Conservation (phyloP, 2,888 invertebrate genomes). For the Stenoptilia bipunctidactyla region DNA sequence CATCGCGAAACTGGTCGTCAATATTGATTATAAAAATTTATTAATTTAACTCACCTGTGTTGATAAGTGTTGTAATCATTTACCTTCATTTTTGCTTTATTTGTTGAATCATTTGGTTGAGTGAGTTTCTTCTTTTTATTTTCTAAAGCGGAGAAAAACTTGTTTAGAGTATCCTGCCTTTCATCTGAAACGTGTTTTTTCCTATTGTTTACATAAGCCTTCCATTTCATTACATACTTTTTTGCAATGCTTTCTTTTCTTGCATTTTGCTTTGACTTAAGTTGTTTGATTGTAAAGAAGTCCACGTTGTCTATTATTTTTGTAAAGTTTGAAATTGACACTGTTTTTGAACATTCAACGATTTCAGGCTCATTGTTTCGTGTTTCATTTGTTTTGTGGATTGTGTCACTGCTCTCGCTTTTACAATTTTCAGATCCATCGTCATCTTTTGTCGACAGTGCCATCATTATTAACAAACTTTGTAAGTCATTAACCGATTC, state of each 20-base stretch:
- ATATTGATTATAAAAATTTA: too few relatives aligned
- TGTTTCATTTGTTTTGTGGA: neutral
- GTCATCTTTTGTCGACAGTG: conserved; percentile 29
- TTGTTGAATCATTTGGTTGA: conserved; percentile 22
- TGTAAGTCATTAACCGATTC: conserved; percentile 32
- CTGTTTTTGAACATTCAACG: conserved; percentile 2
- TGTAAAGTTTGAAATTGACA: conserved; percentile 17
- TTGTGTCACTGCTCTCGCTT: conserved; percentile 3
- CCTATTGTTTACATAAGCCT: conserved; percentile 27
- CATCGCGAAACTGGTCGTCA: too few relatives aligned
- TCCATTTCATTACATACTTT: conserved; percentile 48
- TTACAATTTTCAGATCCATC: conserved; percentile 12
- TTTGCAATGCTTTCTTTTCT: conserved; percentile 27
- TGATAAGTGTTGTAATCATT: conserved; percentile 52
- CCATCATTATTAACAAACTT: conserved; percentile 47
- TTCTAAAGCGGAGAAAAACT: conserved; percentile 49
- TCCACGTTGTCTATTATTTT: conserved; percentile 7
- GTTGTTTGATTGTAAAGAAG: conserved; percentile 33
- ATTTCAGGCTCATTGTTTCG: conserved; percentile 5
- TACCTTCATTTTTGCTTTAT: conserved; percentile 33
- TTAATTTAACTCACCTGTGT: too few relatives aligned
- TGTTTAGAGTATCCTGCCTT: conserved; percentile 38
- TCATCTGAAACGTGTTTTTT: conserved; percentile 30
- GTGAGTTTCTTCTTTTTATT: conserved; percentile 35
- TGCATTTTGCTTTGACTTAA: conserved; percentile 27